Evolutionary conservation across 2,797 vertebrate species (phyloP), one percentile per base, ranked within the genome.

Genomic region (Enteromius mattozi): DNA sequence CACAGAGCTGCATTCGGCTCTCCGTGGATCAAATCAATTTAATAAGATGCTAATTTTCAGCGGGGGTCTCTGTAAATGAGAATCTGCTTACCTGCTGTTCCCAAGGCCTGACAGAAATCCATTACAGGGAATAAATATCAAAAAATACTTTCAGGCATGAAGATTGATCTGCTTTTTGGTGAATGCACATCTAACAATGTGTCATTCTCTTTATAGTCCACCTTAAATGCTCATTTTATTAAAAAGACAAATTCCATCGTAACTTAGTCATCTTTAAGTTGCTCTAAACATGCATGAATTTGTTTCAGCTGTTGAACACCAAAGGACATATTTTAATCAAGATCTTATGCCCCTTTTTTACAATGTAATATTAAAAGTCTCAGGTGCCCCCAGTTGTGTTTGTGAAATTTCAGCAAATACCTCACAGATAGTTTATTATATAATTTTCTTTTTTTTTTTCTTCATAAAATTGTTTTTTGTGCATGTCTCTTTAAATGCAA

Each of bases 31-130:
- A 89, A 92, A 91, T 91, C 90, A 88, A 91, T 91, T 92, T 92
- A 93, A 93, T 93, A 91, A 92, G 88, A 91, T 94, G 92, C 93
- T 93, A 94, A 93, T 93, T 94, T 89, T 65, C 51, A 87, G 90
- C 88, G 89, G 92, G 91, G 92, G 91, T 87, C 89, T 92, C 89
- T 92, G 82, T 85, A 86, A 94, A 94, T 95, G 92, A 93, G 80
- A 82, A 88, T 85, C 84, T 89, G 90, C 85, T 92, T 92, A 94
- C 92, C 94, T 90, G 90, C 86, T 86, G 80, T 69, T 87, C 59
- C 45, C 21, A 10, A 33, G 70, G 27, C 37, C 91, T 88, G 88
- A 90, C 91, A 89, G 87, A 86, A 90, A 80, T 76, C 89, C 85
- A 92, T 92, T 92, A 89, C 91, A 89, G 85, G 87, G 63, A 85